Conservation (phyloP, 1,140 invertebrate species). For the Nephotettix cincticeps region DNA sequence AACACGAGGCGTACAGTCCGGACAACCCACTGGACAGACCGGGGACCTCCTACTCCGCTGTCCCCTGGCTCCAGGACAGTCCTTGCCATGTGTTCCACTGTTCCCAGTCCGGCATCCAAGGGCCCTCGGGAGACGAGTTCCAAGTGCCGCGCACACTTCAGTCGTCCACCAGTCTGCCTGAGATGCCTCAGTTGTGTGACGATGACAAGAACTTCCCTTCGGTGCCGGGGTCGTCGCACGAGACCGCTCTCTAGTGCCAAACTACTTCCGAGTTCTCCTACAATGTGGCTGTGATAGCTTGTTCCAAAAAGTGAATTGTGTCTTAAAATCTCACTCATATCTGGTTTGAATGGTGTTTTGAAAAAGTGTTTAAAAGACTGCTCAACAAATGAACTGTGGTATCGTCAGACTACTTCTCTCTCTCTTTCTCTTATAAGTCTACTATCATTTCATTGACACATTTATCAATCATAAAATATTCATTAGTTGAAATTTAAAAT, state of each 20-base stretch:
- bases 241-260: slow-evolving; percentile 18
- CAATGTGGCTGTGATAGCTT: slow-evolving; percentile 10
- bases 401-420: too few species aligned
- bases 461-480: too few species aligned
- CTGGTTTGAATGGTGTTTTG: neutral
- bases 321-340: too few species aligned
- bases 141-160: slow-evolving; percentile 10
- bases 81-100: slow-evolving; percentile 34
- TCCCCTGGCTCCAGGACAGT: slow-evolving; percentile 12
- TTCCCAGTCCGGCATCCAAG: neutral
- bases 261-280: neutral
- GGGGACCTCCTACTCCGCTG: neutral
- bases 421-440: too few species aligned
- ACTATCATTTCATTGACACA: too few species aligned
- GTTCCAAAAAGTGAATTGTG: slow-evolving; percentile 13
- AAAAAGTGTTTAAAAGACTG: slow-evolving; percentile 23
- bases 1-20: neutral
- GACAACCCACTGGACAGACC: neutral
- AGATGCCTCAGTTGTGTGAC: slow-evolving; percentile 12
- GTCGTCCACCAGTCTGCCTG: slow-evolving; percentile 21
- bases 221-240: neutral
- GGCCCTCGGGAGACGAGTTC: neutral
- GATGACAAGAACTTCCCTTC: neutral
- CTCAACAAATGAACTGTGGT: neutral
- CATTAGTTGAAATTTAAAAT: too few species aligned